These are phyloP conservation scores for Autographa pulchrina DNA, from an alignment of 2,888 invertebrate species.

Conservation along the genomic window DNA sequence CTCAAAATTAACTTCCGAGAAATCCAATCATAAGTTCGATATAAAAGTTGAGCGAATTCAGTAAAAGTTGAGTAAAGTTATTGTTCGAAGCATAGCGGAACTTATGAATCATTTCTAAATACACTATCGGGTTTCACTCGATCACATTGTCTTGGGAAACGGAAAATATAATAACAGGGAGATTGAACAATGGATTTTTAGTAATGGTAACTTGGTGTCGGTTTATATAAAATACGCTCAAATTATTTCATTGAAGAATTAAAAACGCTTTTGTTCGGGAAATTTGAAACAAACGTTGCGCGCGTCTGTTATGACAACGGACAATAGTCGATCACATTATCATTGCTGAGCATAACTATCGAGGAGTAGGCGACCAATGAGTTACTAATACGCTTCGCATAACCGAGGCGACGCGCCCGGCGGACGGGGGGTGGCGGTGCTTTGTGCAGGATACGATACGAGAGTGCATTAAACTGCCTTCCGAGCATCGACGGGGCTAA, in stretches of 20 bases:
- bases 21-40: conserved; percentile 63
- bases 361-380: conserved; percentile 73
- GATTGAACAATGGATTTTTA: conserved; percentile 86
- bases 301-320: conserved; percentile 70
- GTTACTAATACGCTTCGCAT: conserved; percentile 86
- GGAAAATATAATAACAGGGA: conserved; percentile 76
- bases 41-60: conserved; percentile 64
- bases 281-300: conserved; percentile 74
- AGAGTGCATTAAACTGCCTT: conserved; percentile 89
- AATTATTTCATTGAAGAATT: conserved; percentile 84
- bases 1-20: conserved; percentile 68
- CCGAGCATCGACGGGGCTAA: conserved; percentile 87
- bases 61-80: conserved; percentile 63
- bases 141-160: conserved; percentile 86
- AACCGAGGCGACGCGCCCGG: conserved; percentile 79
- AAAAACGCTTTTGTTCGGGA: conserved; percentile 81
- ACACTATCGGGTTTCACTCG: conserved; percentile 83
- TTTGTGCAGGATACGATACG: conserved; percentile 86
- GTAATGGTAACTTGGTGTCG: conserved; percentile 83
- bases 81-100: conserved; percentile 74
- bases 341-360: conserved; percentile 80
- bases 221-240: conserved; percentile 79
- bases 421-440: conserved; percentile 89
- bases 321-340: conserved; percentile 68
- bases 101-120: conserved; percentile 87